These are phyloP conservation scores for Ammodramus savannarum DNA, from an alignment of 2,113 vertebrate genomes.

Conservation along the genomic window DNA sequence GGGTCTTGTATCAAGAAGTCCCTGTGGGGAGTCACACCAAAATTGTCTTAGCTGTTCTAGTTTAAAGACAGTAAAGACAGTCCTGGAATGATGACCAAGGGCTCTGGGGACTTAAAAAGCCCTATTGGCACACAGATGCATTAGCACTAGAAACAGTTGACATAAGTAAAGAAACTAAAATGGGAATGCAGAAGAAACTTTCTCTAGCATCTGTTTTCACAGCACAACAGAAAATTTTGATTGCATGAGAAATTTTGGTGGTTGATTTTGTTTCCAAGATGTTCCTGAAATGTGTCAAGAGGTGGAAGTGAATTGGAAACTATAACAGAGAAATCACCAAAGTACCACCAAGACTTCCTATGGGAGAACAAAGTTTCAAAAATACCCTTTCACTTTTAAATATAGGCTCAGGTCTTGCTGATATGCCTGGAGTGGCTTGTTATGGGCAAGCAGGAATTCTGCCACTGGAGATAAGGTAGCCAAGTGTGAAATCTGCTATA, in stretches of 20 bases:
- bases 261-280: neutral
- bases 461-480: neutral
- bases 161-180: neutral
- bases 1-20: neutral
- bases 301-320: neutral
- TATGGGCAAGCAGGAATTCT: neutral
- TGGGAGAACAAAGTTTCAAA: neutral
- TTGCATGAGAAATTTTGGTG: neutral
- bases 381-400: neutral
- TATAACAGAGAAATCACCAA: neutral
- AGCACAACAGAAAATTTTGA: neutral
- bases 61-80: neutral
- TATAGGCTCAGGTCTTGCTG: neutral
- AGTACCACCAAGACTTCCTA: neutral
- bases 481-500: neutral
- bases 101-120: neutral
- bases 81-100: neutral
- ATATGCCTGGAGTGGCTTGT: neutral
- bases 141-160: neutral
- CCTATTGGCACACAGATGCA: neutral
- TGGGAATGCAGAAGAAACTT: neutral
- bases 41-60: neutral
- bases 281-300: neutral
- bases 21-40: neutral
- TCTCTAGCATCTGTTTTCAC: neutral